Conservation (phyloP, 2,113 vertebrate species). For the Salminus brasiliensis region DNA sequence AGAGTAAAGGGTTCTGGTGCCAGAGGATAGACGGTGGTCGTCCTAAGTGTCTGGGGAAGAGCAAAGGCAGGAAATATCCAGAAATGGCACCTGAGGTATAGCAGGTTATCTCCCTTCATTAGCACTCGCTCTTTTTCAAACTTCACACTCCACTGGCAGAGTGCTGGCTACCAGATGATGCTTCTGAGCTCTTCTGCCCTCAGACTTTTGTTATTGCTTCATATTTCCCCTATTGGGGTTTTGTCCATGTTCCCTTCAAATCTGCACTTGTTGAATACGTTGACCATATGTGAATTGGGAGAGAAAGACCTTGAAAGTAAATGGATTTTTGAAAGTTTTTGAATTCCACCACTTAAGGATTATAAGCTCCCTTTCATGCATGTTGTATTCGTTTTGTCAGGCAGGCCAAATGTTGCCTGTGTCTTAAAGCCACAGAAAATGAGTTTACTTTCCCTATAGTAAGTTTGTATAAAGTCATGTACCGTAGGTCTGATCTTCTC, state of each 20-base stretch:
- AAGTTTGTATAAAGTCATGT: too few relatives aligned
- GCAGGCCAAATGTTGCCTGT: too few relatives aligned
- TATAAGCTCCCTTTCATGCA: too few relatives aligned
- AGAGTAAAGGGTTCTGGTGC: conserved; percentile 97
- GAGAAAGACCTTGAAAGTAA: neutral
- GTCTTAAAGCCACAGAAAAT: too few relatives aligned
- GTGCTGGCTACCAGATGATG: neutral
- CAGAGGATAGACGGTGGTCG: conserved; percentile 89
- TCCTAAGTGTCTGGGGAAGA: conserved; percentile 93
- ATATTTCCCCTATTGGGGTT: neutral
- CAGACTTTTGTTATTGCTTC: neutral
- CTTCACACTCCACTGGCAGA: conserved; percentile 7
- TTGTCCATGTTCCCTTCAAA: neutral
- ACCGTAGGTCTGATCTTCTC: too few relatives aligned
- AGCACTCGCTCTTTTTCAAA: neutral
- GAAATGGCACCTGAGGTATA: conserved; percentile 88
- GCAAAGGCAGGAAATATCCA: conserved; percentile 94
- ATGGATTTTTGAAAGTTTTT: neutral
- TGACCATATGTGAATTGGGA: neutral
- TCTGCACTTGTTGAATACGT: neutral
- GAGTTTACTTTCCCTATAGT: too few relatives aligned
- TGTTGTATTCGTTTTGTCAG: too few relatives aligned
- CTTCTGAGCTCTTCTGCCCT: neutral
- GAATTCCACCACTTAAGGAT: too few relatives aligned
- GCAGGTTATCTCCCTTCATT: neutral